Evolutionary conservation across 2,888 invertebrate genomes (phyloP).

Genomic region (Luffia ferchaultella): DNA sequence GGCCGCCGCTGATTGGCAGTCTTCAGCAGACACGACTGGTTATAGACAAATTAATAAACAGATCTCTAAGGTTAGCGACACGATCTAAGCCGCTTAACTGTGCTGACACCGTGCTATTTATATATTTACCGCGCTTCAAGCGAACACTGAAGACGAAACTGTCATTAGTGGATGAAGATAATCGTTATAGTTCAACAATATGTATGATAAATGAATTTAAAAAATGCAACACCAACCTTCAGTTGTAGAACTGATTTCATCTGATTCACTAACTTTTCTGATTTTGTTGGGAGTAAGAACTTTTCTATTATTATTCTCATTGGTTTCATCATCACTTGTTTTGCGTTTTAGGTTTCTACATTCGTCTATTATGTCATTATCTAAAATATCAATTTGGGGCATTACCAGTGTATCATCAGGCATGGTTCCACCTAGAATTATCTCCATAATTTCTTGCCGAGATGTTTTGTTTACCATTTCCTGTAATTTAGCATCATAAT

Average conservation of each 20-base stretch:
- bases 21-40: no score
- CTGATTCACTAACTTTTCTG: slow-evolving; percentile 44
- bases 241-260: slow-evolving; percentile 52
- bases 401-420: slow-evolving; percentile 32
- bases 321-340: slow-evolving; percentile 30
- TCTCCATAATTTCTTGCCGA: slow-evolving; percentile 56
- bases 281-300: slow-evolving; percentile 43
- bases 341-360: slow-evolving; percentile 33
- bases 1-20: no score
- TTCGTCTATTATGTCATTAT: background rate
- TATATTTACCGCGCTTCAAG: no score
- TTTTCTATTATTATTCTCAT: slow-evolving; percentile 38
- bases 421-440: slow-evolving; percentile 46
- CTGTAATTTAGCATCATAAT: slow-evolving; percentile 50
- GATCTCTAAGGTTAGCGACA: no score
- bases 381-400: slow-evolving; percentile 35
- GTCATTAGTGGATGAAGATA: no score
- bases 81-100: no score
- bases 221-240: slow-evolving; percentile 33
- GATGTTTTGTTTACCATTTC: slow-evolving; percentile 55
- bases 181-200: no score
- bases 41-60: no score
- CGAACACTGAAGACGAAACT: no score
- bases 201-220: no score
- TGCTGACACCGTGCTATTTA: no score